Evolutionary conservation across 2,888 invertebrate species (phyloP), one percentile per base, ranked within the genome.

Genomic region (Aquatica leii): DNA sequence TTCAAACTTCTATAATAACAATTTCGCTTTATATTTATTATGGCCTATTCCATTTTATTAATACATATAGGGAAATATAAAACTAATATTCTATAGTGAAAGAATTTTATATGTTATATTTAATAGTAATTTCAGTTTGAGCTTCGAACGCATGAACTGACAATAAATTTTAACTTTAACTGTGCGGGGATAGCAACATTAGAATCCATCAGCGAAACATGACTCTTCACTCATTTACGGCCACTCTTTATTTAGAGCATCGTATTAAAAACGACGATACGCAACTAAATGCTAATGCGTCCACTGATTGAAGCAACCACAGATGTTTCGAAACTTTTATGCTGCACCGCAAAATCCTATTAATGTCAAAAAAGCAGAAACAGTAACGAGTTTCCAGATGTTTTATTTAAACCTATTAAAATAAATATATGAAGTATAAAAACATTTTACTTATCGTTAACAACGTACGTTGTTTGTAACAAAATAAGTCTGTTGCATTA

Each of bases 21-120:
- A 72, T 77, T 77, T 72, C 73, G 70, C 71, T 77, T 76, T 76
- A 78, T 78, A 78, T 75, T 77, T 78, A 78, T 77, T 73, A 75
- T 71, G 63, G 69, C 72, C 76, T 73, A 74, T 78, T 78, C 71
- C 66, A 65, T 77, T 79, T 78, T 77, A 80, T 79, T 75, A 77
- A 73, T 73, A 73, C 72, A 73, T 74, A 74, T 72, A 74, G 76
- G 74, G 76, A 77, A 77, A 76, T 78, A 76, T 75, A 73, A 76
- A 72, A 75, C 74, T 72, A 75, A 76, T 76, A 77, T 75, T 76
- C 76, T 73, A 65, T 69, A 66, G 71, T 76, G 76, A 75, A 76
- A 71, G 71, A 17, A 20, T 46, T 46, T 46, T 20, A 46, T 17
- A 46, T 20, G 5, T 24, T 24, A 24, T 24, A 6, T 24, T 24